Base-by-base conservation (phyloP, 2,888 invertebrate genomes). In the Spodoptera exigua region DNA sequence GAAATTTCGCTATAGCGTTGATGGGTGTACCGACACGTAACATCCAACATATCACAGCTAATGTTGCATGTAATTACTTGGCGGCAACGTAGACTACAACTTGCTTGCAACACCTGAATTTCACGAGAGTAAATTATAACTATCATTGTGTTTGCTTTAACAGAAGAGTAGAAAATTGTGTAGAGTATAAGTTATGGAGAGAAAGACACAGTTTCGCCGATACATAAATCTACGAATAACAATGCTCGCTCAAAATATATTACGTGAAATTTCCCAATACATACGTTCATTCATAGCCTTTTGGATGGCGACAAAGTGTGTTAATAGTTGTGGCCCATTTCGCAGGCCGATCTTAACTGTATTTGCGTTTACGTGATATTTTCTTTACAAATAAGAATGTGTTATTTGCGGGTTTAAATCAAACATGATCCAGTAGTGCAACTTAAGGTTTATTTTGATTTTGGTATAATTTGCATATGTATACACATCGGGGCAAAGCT, bases 51-150 rank as follows among this genome's bases (percentile, higher is more conserved):
- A 63, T 48, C 45, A 18, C 40, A 18, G 43, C 72, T 76, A 76
- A 77, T 76, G 78, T 41, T 63, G 54, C 69, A 48, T 62, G 59
- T 76, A 78, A 76, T 76, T 70, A 63, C 48, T 46, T 44, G 32
- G 40, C 43, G 57, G 60, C 57, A 62, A 59, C 68, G 54, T 59
- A 39, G 21, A 54, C 43, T 54, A 59, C 55, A 44, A 37, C 16
- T 66, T 48, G 35, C 59, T 78, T 75, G 48, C 60, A 36, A 72
- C 63, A 65, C 37, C 17, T 35, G 18, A 39, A 61, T 53, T 46
- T 59, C 46, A 16, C 43, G 34, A 41, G 18, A 16, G 43, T n/a
- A 16, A 49, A 51, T 49, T 57, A 63, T 58, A 36, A 46, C 48
- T 45, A 39, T 14, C 37, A 55, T 16, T 41, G 14, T 48, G 3